These are phyloP conservation scores for Rhopalosiphum maidis DNA, from an alignment of 1,140 invertebrate genomes.

Conservation along the genomic window DNA sequence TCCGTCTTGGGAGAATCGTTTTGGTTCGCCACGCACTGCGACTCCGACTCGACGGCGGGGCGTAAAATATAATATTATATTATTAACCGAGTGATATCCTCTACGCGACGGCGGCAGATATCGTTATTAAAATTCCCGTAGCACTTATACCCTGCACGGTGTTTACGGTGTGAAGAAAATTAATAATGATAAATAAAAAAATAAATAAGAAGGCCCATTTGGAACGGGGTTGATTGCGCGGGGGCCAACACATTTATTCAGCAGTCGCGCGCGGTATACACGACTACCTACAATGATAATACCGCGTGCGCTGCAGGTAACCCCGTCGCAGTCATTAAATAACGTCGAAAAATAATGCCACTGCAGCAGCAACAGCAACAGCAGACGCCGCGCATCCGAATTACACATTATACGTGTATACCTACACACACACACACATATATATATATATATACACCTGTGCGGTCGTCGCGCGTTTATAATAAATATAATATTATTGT, in stretches of 20 bases:
- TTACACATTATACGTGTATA: not conserved
- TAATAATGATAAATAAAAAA: not conserved
- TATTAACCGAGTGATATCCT: conserved; percentile 14
- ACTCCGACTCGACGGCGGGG: not conserved
- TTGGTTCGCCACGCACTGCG: conserved; percentile 29
- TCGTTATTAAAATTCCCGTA: not conserved
- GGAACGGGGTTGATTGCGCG: conserved; percentile 6
- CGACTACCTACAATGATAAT: not conserved
- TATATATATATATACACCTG: not conserved
- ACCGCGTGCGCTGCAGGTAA: not conserved
- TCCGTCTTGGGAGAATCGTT: conserved; percentile 31
- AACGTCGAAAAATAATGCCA: conserved; percentile 42
- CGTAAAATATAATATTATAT: conserved; percentile 15
- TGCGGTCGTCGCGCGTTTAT: not conserved
- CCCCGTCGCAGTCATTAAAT: not conserved
- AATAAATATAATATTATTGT: not conserved
- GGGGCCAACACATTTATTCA: not conserved
- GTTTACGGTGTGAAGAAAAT: not conserved
- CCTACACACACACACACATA: no score
- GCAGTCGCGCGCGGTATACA: not conserved
- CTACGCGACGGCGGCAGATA: not conserved
- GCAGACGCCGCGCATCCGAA: not conserved
- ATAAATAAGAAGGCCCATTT: not conserved
- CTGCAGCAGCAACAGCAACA: not conserved
- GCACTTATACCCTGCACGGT: not conserved